Base-by-base conservation (phyloP, 2,888 invertebrate genomes). In the Aporophyla lueneburgensis region DNA sequence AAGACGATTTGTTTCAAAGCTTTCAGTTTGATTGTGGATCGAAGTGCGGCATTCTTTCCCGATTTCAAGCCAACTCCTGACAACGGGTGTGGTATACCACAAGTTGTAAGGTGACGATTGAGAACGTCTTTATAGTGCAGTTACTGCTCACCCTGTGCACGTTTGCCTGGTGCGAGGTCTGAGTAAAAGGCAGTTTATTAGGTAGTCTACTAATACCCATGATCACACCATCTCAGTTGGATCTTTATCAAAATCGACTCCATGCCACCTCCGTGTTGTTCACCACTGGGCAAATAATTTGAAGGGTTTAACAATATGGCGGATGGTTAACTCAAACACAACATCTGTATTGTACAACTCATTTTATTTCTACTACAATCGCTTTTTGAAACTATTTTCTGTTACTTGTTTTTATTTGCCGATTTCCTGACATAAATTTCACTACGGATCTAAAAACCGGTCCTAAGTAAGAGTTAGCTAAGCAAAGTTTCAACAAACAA, bases 401-500 rank as follows among this genome's bases (percentile, higher is more conserved):
- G 33, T 33, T 33, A 33, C 33, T 33, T 33, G 33, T 33, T 33
- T 33, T 33, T 33, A 3, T 33, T n/a, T 33, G 33, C 33, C 33
- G 33, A 33, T 33, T 33, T 33, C 33, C 33, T 33, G 33, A 33
- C 3, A 33, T n/a, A n/a, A n/a, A n/a, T 33, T 33, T 33, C 33
- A 33, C 33, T 1, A 33, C 33, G 33, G 3, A 33, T 33, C n/a
- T 2, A 33, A 33, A 33, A 33, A 33, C 1, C 33, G 33, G 33
- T 3, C 10, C 9, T 27, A 19, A 33, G 33, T 5, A 21, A 33
- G 59, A 61, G 19, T 33, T 10, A 46, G 7, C 21, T n/a, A 27
- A 76, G 12, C 6, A 66, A 63, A 74, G 49, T 56, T 67, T 56
- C 1, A 40, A 14, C 27, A n/a, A 59, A 62, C 19, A 68, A 68